phyloP scores from a whole-genome alignment of 2,888 invertebrate species.

The Brachyptera putata region DNA sequence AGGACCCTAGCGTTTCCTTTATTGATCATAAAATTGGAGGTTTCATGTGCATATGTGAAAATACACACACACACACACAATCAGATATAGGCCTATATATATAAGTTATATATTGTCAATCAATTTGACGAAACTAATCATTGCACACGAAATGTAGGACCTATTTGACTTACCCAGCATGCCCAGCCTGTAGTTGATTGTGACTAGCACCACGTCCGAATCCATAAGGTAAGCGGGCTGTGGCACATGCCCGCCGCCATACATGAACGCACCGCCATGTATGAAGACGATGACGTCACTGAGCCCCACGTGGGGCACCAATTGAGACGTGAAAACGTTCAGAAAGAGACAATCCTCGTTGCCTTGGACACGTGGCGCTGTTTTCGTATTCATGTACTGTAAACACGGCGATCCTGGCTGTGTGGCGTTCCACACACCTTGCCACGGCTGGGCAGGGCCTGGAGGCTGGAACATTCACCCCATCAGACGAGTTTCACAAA shows the following conservation, averaged over 20 bases:
- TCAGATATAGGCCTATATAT: too few relatives aligned
- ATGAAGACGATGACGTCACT: constrained; percentile 59
- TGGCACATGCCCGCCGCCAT: constrained; percentile 44
- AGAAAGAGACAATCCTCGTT: constrained; percentile 11
- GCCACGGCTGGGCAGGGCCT: neutral
- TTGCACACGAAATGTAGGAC: too few relatives aligned
- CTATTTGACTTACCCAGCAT: neutral
- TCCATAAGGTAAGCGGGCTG: constrained; percentile 42
- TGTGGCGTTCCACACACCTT: neutral
- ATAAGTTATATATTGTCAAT: too few relatives aligned
- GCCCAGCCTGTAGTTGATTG: constrained; percentile 13
- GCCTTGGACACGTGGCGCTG: neutral
- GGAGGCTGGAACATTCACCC: too few relatives aligned
- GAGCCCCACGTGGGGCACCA: neutral
- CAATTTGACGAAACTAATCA: too few relatives aligned
- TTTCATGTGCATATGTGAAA: too few relatives aligned
- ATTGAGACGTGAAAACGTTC: constrained; percentile 1
- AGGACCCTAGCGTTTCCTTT: too few relatives aligned
- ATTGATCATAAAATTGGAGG: too few relatives aligned
- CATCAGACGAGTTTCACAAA: too few relatives aligned
- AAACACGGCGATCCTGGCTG: neutral
- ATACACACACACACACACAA: too few relatives aligned
- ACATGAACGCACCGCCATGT: constrained; percentile 68
- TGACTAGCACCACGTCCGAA: neutral
- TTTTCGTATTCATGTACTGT: neutral